Evolutionary conservation across 1,140 invertebrate species (phyloP), one percentile per base, ranked within the genome.

Genomic region (Habropoda laboriosa): DNA sequence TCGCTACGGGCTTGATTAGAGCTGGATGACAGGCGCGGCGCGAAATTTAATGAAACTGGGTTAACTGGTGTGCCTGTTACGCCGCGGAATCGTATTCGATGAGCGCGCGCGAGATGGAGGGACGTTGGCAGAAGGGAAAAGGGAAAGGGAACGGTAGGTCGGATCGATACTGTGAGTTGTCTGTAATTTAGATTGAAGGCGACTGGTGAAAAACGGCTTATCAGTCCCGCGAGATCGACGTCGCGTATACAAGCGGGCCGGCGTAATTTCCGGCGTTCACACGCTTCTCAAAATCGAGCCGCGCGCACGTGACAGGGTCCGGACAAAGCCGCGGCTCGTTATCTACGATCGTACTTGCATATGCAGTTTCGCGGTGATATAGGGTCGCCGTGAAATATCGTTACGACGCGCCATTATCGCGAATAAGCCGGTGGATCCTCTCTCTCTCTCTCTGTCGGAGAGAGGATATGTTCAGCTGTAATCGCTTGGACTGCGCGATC

Each of bases 291-390:
- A 78, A 86, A 85, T 86, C 83, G 45, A 63, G 55, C 64, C 79
- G 79, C 67, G 79, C 67, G 27, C 55, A 35, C 74, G 79, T 85
- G 83, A 85, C 83, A 86, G 73, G 60, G 51, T 47, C 70, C 61
- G 83, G 64, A 85, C 83, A 85, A 86, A 86, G 83, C 84, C 70
- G 68, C 47, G 47, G 74, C 68, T 80, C 77, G 84, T 86, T 86
- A 86, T 86, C 84, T 81, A 55, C 78, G 85, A 88, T 88, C 85
- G 81, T 78, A 86, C 83, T 87, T 86, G 85, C 85, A 86, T 87
- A 81, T 63, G 86, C 72, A 86, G 86, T 74, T 75, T 55, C 64
- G 64, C 57, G n/a, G 73, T 86, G 83, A 85, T 79, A 78, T 79
- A 85, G 83, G 82, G 57, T 47, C 57, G 55, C 73, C 61, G 79